phyloP scores from a whole-genome alignment of 2,888 invertebrate species.

The Chaetoderma sp. region DNA sequence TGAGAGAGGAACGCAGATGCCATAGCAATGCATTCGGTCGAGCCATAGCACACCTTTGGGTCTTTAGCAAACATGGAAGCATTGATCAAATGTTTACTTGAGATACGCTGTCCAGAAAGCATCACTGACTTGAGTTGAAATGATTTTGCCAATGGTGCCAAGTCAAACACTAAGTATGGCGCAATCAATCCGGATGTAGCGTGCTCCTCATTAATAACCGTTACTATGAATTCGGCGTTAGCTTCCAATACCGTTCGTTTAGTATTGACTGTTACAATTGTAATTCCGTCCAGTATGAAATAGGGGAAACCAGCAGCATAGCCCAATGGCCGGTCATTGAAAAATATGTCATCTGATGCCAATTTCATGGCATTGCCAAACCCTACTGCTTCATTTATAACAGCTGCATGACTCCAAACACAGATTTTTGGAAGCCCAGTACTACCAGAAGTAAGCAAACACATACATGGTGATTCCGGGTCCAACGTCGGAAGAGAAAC shows the following conservation, averaged over 20 bases:
- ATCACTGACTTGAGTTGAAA: background rate
- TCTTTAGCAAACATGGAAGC: background rate
- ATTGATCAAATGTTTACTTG: background rate
- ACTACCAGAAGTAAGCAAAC: conserved; percentile 16
- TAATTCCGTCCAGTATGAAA: background rate
- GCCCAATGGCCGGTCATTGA: background rate
- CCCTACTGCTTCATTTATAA: background rate
- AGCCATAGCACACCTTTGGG: background rate
- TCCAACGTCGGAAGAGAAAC: background rate
- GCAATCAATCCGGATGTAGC: background rate
- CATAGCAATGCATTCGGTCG: background rate
- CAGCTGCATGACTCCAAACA: background rate
- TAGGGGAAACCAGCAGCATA: background rate
- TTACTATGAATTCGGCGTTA: background rate
- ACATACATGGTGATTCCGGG: conserved; percentile 4
- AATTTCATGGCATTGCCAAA: background rate
- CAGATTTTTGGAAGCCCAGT: conserved; percentile 20
- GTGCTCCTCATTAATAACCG: background rate
- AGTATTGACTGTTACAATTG: background rate
- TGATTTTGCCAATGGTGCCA: background rate
- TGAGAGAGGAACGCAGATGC: background rate
- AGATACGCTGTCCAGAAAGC: background rate
- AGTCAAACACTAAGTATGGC: background rate
- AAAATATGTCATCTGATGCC: background rate
- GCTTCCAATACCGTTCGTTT: background rate